These are phyloP conservation scores for Ophion ventricosus DNA, from an alignment of 2,888 invertebrate genomes.

Conservation along the genomic window DNA sequence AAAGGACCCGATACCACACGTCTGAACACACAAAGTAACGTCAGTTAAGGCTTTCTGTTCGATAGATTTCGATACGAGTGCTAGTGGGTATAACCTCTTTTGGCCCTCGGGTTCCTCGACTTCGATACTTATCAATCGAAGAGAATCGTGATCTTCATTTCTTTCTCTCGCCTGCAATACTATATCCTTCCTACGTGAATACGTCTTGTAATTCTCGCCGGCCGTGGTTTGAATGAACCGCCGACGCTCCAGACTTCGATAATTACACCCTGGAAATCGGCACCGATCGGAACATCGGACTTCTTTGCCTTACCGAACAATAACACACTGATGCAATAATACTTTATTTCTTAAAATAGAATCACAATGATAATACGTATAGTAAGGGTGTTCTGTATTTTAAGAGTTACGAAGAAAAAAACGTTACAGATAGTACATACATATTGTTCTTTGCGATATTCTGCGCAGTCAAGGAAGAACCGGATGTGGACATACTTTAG, in stretches of 20 bases:
- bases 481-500: no score
- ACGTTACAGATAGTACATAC: background rate
- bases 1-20: conserved; percentile 8
- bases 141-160: conserved; percentile 65
- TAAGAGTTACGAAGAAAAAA: background rate
- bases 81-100: conserved; percentile 11
- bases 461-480: no score
- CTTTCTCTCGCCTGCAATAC: conserved; percentile 48
- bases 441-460: no score
- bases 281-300: conserved; percentile 49
- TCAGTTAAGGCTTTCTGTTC: conserved; percentile 14
- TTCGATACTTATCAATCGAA: conserved; percentile 61
- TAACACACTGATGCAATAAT: conserved; percentile 36
- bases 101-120: conserved; percentile 56
- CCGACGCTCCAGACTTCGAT: conserved; percentile 59
- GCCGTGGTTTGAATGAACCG: conserved; percentile 46
- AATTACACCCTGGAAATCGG: conserved; percentile 63
- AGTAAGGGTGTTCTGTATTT: background rate
- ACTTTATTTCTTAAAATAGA: conserved; percentile 33
- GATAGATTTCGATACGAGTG: background rate
- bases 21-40: background rate
- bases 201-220: conserved; percentile 54
- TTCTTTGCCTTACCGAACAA: conserved; percentile 50
- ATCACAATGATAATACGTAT: background rate
- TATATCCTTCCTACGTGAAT: conserved; percentile 52